phyloP scores from a whole-genome alignment of 2,113 vertebrate genomes.

The Actinemys pallida region DNA sequence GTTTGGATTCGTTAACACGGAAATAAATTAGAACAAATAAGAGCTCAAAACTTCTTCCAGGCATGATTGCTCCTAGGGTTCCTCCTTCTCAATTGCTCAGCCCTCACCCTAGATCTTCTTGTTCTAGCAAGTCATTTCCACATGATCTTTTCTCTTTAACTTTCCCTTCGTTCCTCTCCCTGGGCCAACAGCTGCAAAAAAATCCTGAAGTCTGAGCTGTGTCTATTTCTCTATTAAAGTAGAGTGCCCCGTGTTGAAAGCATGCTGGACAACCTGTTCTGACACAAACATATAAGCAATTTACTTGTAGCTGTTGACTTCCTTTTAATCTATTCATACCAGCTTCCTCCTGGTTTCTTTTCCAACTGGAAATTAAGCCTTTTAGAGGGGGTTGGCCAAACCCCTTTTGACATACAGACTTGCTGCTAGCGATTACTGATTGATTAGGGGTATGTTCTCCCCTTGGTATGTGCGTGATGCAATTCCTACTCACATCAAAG shows the following conservation, averaged over 20 bases:
- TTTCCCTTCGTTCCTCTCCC: neutral
- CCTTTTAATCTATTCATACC: neutral
- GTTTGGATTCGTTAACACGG: neutral
- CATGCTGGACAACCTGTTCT: neutral
- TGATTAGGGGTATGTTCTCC: neutral
- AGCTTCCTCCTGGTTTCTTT: neutral
- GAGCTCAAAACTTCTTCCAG: neutral
- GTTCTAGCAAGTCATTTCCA: neutral
- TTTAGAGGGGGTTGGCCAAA: neutral
- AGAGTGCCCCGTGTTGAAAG: neutral
- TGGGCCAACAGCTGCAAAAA: neutral
- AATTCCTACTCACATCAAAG: neutral
- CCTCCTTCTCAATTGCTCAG: neutral
- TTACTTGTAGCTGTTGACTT: neutral
- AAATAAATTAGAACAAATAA: neutral
- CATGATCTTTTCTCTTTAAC: neutral
- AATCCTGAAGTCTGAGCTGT: neutral
- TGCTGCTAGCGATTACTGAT: neutral
- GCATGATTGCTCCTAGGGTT: neutral
- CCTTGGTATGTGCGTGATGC: neutral
- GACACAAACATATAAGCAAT: neutral
- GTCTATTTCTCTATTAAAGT: constrained; percentile 1
- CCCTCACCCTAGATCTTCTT: neutral
- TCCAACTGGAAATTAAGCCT: neutral
- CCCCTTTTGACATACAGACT: neutral